Conservation (phyloP, 1,140 invertebrate genomes). For the Whitmania pigra region DNA sequence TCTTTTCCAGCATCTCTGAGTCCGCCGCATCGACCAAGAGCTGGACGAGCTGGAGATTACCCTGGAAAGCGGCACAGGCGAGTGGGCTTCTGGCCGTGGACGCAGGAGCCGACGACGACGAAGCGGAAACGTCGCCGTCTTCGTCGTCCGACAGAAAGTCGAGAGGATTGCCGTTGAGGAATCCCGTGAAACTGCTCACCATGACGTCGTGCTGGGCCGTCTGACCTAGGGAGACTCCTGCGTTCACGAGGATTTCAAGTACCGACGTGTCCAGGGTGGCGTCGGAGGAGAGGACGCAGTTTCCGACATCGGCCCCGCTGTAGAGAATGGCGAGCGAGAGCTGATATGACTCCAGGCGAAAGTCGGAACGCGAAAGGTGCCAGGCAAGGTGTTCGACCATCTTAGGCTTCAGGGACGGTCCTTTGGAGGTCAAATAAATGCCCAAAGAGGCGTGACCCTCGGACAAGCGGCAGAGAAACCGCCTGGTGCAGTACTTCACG, state of each 20-base stretch:
- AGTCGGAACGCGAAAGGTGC: constrained; percentile 45
- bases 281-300: constrained; percentile 31
- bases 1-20: constrained; percentile 13
- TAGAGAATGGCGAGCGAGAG: constrained; percentile 40
- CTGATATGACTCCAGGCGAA: constrained; percentile 39
- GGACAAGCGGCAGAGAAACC: constrained; percentile 71
- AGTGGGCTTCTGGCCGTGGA: constrained; percentile 2
- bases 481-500: constrained; percentile 89
- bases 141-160: neutral
- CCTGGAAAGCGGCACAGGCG: constrained; percentile 11
- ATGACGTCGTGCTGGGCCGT: neutral
- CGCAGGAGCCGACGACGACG: neutral
- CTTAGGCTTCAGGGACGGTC: constrained; percentile 44
- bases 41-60: constrained; percentile 10
- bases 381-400: constrained; percentile 48
- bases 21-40: constrained; percentile 7
- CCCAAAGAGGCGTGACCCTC: constrained; percentile 79
- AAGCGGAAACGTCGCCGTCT: neutral
- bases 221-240: constrained; percentile 31
- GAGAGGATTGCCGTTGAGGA: constrained; percentile 6
- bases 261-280: constrained; percentile 37
- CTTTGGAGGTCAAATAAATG: constrained; percentile 61
- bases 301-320: constrained; percentile 35
- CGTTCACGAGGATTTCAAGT: constrained; percentile 36
- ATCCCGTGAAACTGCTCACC: constrained; percentile 17